Conservation (phyloP, 2,888 invertebrate genomes). For the Metopia argyrocephala region DNA sequence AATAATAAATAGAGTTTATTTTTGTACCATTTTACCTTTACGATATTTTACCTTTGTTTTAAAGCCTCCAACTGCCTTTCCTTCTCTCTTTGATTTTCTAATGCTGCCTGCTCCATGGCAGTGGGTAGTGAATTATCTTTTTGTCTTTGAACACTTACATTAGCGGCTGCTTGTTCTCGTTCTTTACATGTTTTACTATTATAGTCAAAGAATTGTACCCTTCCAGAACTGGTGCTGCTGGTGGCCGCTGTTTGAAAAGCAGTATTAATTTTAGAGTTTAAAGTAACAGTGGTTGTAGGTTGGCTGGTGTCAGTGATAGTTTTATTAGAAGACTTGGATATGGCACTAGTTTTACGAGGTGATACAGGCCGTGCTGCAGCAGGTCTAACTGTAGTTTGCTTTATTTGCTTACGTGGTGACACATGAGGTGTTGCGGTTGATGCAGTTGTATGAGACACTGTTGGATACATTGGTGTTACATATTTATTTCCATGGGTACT, state of each 20-base stretch:
- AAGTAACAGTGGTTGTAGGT: slow-evolving; percentile 21
- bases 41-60: slow-evolving; percentile 67
- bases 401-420: slow-evolving; percentile 34
- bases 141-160: slow-evolving; percentile 74
- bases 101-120: slow-evolving; percentile 74
- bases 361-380: slow-evolving; percentile 11
- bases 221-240: slow-evolving; percentile 39
- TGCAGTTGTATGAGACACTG: neutral
- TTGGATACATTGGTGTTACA: neutral
- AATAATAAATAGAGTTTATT: no score
- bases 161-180: slow-evolving; percentile 72
- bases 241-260: neutral
- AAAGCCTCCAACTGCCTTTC: slow-evolving; percentile 69
- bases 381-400: neutral
- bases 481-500: neutral
- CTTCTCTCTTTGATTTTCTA: slow-evolving; percentile 69
- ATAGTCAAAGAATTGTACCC: slow-evolving; percentile 79
- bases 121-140: slow-evolving; percentile 66
- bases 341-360: slow-evolving; percentile 50
- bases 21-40: no score
- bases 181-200: slow-evolving; percentile 78
- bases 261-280: slow-evolving; percentile 34
- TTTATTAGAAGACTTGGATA: slow-evolving; percentile 49
- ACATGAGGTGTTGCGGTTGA: slow-evolving; percentile 26
- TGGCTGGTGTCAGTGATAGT: slow-evolving; percentile 23